Base-by-base conservation (phyloP, 2,113 vertebrate species). In the Takifugu bimaculatus region DNA sequence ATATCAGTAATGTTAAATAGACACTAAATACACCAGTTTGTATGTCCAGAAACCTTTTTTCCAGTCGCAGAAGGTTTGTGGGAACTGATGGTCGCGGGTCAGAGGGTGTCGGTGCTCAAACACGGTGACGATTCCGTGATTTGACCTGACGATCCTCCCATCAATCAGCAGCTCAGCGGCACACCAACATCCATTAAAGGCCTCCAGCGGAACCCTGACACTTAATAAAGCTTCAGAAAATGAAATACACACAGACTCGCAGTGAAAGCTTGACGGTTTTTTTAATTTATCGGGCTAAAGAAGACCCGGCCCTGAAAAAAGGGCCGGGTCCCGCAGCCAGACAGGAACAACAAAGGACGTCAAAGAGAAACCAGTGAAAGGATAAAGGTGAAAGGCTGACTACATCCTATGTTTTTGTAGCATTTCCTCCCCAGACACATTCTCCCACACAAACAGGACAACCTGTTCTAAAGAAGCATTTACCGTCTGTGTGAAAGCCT, bases 401-500 rank as follows among this genome's bases (percentile, higher is more conserved):
- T 56, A 64, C 73, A 74, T 74, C 67, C 72, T 70, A 65, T 65
- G 73, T 74, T 74, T 84, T 74, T 80, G 58, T 66, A 64, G 49
- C 56, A 57, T 66, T 71, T 81, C 81, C 79, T 82, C 76, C 60
- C 55, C 7, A 69, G 58, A 72, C 58, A 53, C 64, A 72, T 13
- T 13, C 43, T 11, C 13, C 42, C 63, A 26, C 59, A 52, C 54
- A 63, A 43, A 69, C 54, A 64, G 66, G 66, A 81, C 75, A 75
- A 78, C 74, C 70, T 77, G 71, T 85, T 83, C 78, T 71, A 68
- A 78, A 72, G 78, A 64, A 28, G 28, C 71, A 60, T 72, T 88
- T 82, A 89, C 20, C 20, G 85, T 78, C 75, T 74, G 70, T 54
- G 55, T 82, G 70, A 87, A 89, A 85, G 75, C 80, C 55, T 66